Evolutionary conservation across 2,888 invertebrate genomes (phyloP), one percentile per base, ranked within the genome.

Genomic region (Scaptomyza reducta): DNA sequence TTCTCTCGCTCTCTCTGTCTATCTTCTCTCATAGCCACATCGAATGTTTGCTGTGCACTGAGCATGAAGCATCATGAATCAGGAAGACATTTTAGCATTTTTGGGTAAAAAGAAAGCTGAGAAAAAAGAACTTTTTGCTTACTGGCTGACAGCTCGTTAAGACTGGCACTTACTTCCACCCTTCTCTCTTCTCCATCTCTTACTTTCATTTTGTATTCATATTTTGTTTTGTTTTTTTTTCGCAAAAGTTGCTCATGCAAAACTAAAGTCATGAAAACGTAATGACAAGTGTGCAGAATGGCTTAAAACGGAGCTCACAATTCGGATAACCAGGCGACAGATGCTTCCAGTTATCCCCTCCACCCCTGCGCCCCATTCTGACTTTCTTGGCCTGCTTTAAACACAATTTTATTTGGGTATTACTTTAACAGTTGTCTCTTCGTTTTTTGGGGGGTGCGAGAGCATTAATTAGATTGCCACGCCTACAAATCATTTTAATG

Each of bases 401-500:
- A 18, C 10, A 33, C 33, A 60, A 16, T n/a, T n/a, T 27, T 18
- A 16, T 42, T 11, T 42, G 10, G 35, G 42, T 35, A 53, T 57
- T 67, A 57, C 73, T 77, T 74, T 56, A 57, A 58, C 61, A 64
- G 53, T 62, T 68, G 25, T 42, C 57, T 42, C 55, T 61, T 60
- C 58, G 49, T 55, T 33, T 45, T 31, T 31, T 27, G 27, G 33
- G 14, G 13, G 13, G 73, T n/a, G 77, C 79, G 74, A 77, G 74
- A 78, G 73, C 88, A 85, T 85, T 85, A 85, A 88, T 85, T 85
- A 88, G 81, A 78, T 78, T 88, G 72, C 68, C 63, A 66, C 68
- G 76, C 61, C 74, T 59, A 85, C 81, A 88, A 85, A 88, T 85
- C 88, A 85, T 85, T 88, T 62, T 81, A 76, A 85, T 69, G 81